These are phyloP conservation scores for Melanotaenia boesemani DNA, from an alignment of 2,797 vertebrate genomes.

Conservation along the genomic window DNA sequence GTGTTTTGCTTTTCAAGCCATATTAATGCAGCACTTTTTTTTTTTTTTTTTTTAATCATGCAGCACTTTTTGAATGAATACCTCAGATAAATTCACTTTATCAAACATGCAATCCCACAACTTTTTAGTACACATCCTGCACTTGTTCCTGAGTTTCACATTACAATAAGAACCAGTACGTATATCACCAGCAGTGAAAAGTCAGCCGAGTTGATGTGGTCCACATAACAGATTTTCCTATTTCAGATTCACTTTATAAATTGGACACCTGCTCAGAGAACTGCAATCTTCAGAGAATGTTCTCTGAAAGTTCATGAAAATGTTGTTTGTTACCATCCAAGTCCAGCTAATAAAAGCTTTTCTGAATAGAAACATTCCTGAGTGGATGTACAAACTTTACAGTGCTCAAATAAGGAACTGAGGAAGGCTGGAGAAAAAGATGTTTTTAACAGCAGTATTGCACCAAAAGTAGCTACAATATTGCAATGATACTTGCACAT, in stretches of 20 bases:
- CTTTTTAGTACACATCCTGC: neutral
- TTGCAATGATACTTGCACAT: neutral
- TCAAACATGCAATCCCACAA: neutral
- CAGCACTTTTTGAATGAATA: neutral
- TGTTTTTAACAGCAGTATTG: neutral
- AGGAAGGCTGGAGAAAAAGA: neutral
- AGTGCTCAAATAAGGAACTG: neutral
- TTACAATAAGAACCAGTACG: constrained; percentile 2
- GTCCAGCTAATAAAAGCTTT: neutral
- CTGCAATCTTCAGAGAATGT: neutral
- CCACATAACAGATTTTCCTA: neutral
- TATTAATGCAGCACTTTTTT: neutral
- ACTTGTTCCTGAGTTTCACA: neutral
- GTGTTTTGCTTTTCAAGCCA: neutral
- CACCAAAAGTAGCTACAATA: neutral
- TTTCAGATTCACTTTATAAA: neutral
- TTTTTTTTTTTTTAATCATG: neutral
- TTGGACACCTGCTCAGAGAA: neutral
- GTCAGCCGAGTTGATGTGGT: no score
- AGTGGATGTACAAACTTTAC: neutral
- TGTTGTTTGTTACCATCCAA: neutral
- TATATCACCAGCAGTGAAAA: neutral
- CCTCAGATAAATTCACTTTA: neutral
- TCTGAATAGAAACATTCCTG: neutral
- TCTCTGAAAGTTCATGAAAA: neutral